Base-by-base conservation (phyloP, 2,797 vertebrate species). In the Danio tinwini region DNA sequence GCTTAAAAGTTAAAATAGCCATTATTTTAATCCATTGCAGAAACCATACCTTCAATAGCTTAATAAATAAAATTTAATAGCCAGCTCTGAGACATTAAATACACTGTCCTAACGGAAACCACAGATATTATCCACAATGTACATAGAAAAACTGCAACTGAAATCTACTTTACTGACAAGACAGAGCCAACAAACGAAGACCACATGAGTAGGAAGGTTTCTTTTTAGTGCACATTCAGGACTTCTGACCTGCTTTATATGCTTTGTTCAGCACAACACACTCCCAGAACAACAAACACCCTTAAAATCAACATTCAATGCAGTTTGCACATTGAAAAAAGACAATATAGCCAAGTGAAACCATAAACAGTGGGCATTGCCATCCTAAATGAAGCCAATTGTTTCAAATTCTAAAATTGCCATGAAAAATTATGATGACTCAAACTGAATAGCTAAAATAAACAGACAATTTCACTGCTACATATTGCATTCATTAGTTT, bases 171-270 rank as follows among this genome's bases (percentile, higher is more conserved):
- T 14, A 56, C 17, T 14, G 13, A 67, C 9, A 44, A 37, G 13
- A 59, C 17, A n/a, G n/a, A n/a, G n/a, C n/a, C n/a, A n/a, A n/a
- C n/a, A 71, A 56, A 40, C 56, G 52, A 70, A 37, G 17, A 44
- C 53, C 19, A 16, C 14, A 45, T 4, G 19, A 45, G 52, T 52
- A 77, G 42, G 75, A 77, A 19, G 64, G 53, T 14, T 77, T 16
- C 19, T 67, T 12, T 6, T 56, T 67, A 67, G 62, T 76, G 14
- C 40, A 17, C 14, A 65, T 67, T 76, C 19, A 65, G 39, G 39
- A 49, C 17, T 55, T 55, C 76, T 16, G 59, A 44, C 4, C 12
- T 14, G 29, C 49, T 9, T 63, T 45, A 55, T 76, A 61, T 64
- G 71, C 61, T 76, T 62, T 53, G 6, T 17, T 76, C 63, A 58